Evolutionary conservation across 2,888 invertebrate genomes (phyloP).

Genomic region (Saturnia japonica): DNA sequence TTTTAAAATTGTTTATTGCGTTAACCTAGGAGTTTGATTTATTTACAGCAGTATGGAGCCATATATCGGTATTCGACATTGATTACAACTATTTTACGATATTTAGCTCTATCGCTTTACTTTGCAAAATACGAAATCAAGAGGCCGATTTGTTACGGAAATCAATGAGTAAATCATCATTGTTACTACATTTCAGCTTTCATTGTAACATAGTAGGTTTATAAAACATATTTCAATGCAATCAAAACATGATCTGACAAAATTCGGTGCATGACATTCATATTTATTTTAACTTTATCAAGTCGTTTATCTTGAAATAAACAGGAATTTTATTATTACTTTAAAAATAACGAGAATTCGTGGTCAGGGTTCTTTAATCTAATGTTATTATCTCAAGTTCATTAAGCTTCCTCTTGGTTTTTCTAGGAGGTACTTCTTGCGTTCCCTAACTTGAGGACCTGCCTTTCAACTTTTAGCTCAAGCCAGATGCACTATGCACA

Average conservation of each 20-base stretch:
- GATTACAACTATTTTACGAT: too few species aligned
- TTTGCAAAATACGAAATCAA: not conserved
- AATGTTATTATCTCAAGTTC: not conserved
- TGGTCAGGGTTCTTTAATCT: not conserved
- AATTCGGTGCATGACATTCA: not conserved
- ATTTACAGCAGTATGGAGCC: too few species aligned
- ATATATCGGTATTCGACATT: too few species aligned
- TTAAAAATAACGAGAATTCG: constrained; percentile 12
- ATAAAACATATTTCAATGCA: not conserved
- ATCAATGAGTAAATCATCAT: not conserved
- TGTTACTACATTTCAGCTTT: not conserved
- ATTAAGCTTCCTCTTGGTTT: not conserved
- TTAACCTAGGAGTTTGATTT: too few species aligned
- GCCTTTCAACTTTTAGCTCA: too few species aligned
- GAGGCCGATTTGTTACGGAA: not conserved
- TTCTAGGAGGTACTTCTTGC: not conserved
- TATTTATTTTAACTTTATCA: constrained; percentile 23
- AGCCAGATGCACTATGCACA: too few species aligned
- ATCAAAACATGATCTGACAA: not conserved
- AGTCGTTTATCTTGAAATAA: not conserved
- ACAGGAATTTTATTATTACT: constrained; percentile 13
- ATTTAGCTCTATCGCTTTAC: too few species aligned
- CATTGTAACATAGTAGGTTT: not conserved
- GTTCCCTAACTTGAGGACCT: not conserved
- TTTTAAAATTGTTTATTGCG: too few species aligned